phyloP scores from a whole-genome alignment of 1,140 invertebrate genomes.

The Eulimnadia texana region DNA sequence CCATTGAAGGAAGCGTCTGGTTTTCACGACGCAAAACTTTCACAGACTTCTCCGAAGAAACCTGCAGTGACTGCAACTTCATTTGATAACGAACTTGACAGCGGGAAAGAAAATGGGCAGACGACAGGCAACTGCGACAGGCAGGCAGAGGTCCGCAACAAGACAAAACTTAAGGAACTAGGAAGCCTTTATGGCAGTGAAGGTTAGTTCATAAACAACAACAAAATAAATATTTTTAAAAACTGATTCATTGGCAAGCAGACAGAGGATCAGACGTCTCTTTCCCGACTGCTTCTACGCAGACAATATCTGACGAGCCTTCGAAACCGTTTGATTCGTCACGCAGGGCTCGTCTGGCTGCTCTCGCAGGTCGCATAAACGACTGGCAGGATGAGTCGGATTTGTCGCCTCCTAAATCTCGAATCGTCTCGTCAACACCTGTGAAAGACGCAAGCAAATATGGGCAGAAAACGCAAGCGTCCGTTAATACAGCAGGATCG shows the following conservation, averaged over 20 bases:
- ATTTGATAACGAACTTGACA: neutral
- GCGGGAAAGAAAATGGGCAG: neutral
- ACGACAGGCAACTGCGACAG: neutral
- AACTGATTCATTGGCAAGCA: no score
- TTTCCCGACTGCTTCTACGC: no score
- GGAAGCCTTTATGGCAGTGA: neutral
- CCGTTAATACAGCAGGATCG: no score
- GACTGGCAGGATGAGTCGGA: slow-evolving; percentile 13
- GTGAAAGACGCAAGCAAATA: slow-evolving; percentile 1
- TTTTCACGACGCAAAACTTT: neutral
- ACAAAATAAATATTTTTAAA: no score
- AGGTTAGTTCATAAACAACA: no score
- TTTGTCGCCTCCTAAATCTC: neutral
- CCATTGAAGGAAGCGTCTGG: neutral
- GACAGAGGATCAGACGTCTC: no score
- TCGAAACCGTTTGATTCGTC: no score
- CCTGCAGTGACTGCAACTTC: no score
- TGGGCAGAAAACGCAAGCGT: no score
- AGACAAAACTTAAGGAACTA: neutral
- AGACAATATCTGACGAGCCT: no score
- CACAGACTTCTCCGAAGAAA: neutral
- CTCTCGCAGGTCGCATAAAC: slow-evolving; percentile 6
- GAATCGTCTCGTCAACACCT: neutral
- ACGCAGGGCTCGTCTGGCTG: slow-evolving; percentile 1
- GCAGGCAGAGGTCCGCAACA: neutral